A percentile compares a stretch with the other conserved stretches of the same genome.
Evolutionary conservation across 2,888 invertebrate species (phyloP).

Genomic region (Atethmia centrago): DNA sequence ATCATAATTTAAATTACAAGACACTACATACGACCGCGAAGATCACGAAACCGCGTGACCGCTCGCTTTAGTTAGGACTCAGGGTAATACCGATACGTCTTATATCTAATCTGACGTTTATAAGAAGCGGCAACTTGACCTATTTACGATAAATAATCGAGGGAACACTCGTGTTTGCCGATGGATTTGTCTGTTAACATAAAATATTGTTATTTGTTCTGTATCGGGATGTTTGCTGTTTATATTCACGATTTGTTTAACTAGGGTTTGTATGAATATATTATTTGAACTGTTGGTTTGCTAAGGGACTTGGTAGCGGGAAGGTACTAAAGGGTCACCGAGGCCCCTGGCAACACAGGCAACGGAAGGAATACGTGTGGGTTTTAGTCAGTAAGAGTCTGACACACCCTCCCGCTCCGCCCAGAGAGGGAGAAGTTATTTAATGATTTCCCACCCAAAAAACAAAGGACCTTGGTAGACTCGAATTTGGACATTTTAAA

Average conservation of each 20-base stretch:
- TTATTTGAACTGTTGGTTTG: constrained; percentile 14
- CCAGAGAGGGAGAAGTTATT: too few relatives aligned
- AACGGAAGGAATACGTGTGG: too few relatives aligned
- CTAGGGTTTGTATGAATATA: constrained; percentile 15
- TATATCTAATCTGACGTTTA: constrained; percentile 42
- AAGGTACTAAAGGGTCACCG: too few relatives aligned
- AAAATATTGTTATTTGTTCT: constrained; percentile 45
- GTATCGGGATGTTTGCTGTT: constrained; percentile 39
- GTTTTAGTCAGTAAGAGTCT: too few relatives aligned
- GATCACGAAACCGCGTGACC: neutral
- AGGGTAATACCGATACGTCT: constrained; percentile 30
- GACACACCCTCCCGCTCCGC: too few relatives aligned
- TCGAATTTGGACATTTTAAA: neutral
- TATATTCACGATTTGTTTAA: constrained; percentile 33
- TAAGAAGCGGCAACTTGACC: constrained; percentile 54
- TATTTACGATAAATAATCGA: constrained; percentile 42
- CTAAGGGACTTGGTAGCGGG: constrained; percentile 11
- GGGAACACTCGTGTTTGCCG: constrained; percentile 28
- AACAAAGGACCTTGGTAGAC: neutral
- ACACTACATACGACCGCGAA: too few relatives aligned
- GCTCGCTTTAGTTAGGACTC: neutral
- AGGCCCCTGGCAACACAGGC: too few relatives aligned
- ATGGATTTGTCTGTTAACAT: constrained; percentile 40
- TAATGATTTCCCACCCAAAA: too few relatives aligned
- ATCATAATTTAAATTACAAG: too few relatives aligned